Conservation (phyloP, 2,113 vertebrate species). For the Haemorhous mexicanus region DNA sequence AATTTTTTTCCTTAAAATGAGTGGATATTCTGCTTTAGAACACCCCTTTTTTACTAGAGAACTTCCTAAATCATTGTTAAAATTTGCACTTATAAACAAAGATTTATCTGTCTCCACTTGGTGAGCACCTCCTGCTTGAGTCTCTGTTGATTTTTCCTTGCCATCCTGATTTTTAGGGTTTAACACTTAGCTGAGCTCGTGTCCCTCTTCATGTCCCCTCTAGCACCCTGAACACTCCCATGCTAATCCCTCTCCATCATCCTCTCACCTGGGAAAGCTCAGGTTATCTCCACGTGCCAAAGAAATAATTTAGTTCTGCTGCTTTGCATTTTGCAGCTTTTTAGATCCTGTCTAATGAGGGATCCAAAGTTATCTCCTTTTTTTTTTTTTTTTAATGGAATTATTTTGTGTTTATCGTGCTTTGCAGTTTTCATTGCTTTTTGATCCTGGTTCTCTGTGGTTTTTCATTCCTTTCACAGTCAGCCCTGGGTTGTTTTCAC, state of each 20-base stretch:
- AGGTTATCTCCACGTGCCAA: background rate
- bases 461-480: background rate
- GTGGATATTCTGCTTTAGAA: background rate
- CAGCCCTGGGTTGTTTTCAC: background rate
- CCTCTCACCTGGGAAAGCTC: background rate
- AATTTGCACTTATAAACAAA: background rate
- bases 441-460: background rate
- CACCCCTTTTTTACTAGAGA: background rate
- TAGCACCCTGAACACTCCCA: constrained; percentile 13
- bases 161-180: background rate
- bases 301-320: background rate
- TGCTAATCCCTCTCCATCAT: constrained; percentile 4
- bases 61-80: background rate
- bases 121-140: background rate
- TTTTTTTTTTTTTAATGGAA: background rate
- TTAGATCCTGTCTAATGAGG: background rate
- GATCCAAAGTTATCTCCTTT: background rate
- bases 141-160: background rate
- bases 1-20: background rate
- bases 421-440: background rate
- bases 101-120: background rate
- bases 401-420: background rate
- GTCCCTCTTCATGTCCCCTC: constrained; percentile 29
- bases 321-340: constrained; percentile 20
- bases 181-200: background rate